A percentile compares a stretch with the other conserved stretches of the same genome.
phyloP scores from a whole-genome alignment of 2,797 vertebrate genomes.

The Oryzias sinensis region DNA sequence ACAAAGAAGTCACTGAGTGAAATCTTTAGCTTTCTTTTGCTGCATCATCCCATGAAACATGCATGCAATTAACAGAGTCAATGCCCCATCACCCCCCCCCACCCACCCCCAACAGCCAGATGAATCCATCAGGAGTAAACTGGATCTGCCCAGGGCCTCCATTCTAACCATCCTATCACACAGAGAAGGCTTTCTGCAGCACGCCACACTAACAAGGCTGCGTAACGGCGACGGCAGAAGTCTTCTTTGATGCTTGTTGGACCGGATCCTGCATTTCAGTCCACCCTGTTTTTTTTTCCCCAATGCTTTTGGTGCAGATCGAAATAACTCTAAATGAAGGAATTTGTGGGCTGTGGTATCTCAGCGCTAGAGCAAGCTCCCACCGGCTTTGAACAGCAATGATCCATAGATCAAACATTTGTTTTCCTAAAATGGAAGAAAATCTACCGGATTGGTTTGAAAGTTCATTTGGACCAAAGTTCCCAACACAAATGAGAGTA shows the following conservation, averaged over 20 bases:
- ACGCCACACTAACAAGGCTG: conserved; percentile 52
- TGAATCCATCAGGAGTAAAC: conserved; percentile 76
- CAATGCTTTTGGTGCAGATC: no score
- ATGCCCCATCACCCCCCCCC: conserved; percentile 36
- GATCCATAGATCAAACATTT: no score
- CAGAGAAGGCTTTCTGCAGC: conserved; percentile 53
- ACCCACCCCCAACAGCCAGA: conserved; percentile 46
- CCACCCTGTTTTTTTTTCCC: conserved; percentile 45
- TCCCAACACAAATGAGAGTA: no score
- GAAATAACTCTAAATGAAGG: conserved; percentile 45
- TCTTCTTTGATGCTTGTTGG: conserved; percentile 44
- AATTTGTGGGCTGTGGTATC: conserved; percentile 28
- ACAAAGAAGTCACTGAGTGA: conserved; percentile 25
- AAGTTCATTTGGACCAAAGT: no score
- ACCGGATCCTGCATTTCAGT: conserved; percentile 48
- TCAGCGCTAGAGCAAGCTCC: conserved; percentile 38
- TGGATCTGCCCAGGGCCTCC: conserved; percentile 65
- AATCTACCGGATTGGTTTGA: no score
- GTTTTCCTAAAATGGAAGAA: no score
- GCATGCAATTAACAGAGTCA: conserved; percentile 77
- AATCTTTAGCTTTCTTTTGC: conserved; percentile 28
- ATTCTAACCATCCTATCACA: conserved; percentile 58
- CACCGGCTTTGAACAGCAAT: conserved; percentile 1
- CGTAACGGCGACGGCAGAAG: conserved; percentile 53
- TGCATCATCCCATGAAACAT: conserved; percentile 73